Conservation (phyloP, 2,113 vertebrate species). For the Podarcis cretensis region DNA sequence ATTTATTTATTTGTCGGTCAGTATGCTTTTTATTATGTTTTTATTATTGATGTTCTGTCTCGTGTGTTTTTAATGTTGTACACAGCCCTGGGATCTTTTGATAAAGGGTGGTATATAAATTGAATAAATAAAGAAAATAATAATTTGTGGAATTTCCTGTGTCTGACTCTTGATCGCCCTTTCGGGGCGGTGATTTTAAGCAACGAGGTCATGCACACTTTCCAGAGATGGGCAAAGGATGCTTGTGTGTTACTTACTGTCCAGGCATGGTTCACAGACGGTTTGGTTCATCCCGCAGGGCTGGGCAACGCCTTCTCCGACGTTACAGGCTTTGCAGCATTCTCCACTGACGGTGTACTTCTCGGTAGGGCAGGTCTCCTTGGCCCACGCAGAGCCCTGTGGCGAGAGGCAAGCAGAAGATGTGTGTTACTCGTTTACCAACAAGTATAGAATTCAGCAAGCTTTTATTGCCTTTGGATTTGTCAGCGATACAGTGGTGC, state of each 20-base stretch:
- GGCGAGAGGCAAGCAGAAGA: not conserved
- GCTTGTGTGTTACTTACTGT: slow-evolving; percentile 87
- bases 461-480: not conserved
- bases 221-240: not conserved
- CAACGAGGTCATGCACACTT: not conserved
- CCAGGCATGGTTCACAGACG: slow-evolving; percentile 88
- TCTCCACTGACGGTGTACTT: slow-evolving; percentile 81
- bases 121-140: too few relatives aligned
- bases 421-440: not conserved
- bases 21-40: too few relatives aligned
- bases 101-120: too few relatives aligned
- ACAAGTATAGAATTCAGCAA: not conserved
- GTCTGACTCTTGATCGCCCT: too few relatives aligned
- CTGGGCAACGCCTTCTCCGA: slow-evolving; percentile 89
- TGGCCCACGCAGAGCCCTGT: slow-evolving; percentile 41
- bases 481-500: too few relatives aligned
- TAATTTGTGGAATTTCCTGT: too few relatives aligned
- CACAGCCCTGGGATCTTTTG: too few relatives aligned
- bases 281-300: slow-evolving; percentile 88
- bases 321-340: slow-evolving; percentile 89
- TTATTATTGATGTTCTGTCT: too few relatives aligned
- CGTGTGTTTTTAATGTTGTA: too few relatives aligned
- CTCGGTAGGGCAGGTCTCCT: slow-evolving; percentile 73
- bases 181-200: not conserved
- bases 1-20: too few relatives aligned